phyloP scores from a whole-genome alignment of 2,113 vertebrate species.

The Serilophus lunatus region DNA sequence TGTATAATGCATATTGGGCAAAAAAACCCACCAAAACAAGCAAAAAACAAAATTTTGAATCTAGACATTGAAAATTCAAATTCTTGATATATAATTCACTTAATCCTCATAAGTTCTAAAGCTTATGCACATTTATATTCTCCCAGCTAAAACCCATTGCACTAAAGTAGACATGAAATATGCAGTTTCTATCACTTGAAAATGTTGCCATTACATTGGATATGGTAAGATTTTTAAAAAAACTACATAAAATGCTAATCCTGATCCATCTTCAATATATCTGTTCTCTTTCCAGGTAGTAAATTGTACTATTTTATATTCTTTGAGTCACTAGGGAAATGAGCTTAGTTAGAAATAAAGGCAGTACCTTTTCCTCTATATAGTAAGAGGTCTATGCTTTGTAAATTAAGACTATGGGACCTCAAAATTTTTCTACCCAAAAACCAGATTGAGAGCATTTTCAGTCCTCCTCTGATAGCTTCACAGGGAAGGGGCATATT shows the following conservation, averaged over 20 bases:
- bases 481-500: background rate
- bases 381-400: background rate
- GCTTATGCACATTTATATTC: background rate
- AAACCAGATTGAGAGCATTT: background rate
- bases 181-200: background rate
- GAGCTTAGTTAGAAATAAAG: background rate
- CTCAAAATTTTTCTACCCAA: background rate
- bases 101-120: background rate
- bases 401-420: background rate
- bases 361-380: background rate
- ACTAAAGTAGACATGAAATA: background rate
- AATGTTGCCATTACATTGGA: background rate
- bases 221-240: background rate
- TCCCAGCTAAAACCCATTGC: background rate
- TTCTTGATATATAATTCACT: background rate
- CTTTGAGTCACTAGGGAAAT: background rate
- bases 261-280: background rate
- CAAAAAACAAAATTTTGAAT: rapidly evolving
- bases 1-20: background rate
- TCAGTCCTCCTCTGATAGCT: background rate
- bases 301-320: background rate
- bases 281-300: background rate
- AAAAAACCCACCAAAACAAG: background rate
- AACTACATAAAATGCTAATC: background rate
- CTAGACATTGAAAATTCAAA: background rate